phyloP scores from a whole-genome alignment of 2,888 invertebrate genomes.

The Caenorhabditis imperialis region DNA sequence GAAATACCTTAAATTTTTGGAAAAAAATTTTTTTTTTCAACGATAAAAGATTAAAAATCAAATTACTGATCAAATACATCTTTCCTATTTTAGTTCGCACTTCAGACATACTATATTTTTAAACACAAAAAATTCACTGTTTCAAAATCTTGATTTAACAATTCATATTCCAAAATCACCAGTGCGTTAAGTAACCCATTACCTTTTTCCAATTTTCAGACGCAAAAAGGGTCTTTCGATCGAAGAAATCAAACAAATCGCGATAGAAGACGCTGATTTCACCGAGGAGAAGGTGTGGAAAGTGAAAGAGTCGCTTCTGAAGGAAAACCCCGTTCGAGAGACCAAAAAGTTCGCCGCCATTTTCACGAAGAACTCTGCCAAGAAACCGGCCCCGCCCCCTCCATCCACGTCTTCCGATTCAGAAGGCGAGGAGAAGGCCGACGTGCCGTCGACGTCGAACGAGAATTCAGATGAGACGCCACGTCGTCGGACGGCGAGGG shows the following conservation, averaged over 20 bases:
- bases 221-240: slow-evolving; percentile 31
- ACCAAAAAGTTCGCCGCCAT: slow-evolving; percentile 44
- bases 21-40: too few species aligned
- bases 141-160: too few species aligned
- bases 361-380: slow-evolving; percentile 16
- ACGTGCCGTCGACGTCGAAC: neutral
- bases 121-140: too few species aligned
- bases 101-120: too few species aligned
- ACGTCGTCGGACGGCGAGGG: neutral
- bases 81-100: too few species aligned
- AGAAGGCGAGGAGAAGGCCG: neutral
- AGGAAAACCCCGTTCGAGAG: slow-evolving; percentile 11
- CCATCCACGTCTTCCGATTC: neutral
- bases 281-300: slow-evolving; percentile 39
- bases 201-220: slow-evolving; percentile 31
- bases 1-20: too few species aligned
- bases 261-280: slow-evolving; percentile 23
- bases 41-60: too few species aligned
- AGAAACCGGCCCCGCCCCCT: neutral
- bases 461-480: neutral
- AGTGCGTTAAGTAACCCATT: too few species aligned
- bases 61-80: too few species aligned
- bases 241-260: slow-evolving; percentile 34
- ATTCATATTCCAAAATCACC: too few species aligned
- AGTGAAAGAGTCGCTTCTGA: slow-evolving; percentile 20